These are phyloP conservation scores for Diploscapter pachys DNA, from an alignment of 1,140 invertebrate genomes.

Conservation along the genomic window DNA sequence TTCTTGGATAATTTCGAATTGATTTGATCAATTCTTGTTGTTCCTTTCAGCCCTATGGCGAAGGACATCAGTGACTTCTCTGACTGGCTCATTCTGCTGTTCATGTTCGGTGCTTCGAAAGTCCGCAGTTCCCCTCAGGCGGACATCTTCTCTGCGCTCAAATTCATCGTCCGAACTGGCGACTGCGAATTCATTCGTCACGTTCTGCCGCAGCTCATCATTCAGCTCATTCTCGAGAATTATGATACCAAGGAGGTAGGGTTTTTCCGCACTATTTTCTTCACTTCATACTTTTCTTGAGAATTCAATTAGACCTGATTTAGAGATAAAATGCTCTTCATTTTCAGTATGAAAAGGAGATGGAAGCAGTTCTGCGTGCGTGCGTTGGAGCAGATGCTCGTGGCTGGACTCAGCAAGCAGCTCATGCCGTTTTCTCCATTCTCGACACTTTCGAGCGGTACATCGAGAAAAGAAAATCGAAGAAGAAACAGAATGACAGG, in stretches of 20 bases:
- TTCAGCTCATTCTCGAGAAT: slow-evolving; percentile 24
- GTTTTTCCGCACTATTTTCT: neutral
- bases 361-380: slow-evolving; percentile 26
- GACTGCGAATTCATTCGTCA: slow-evolving; percentile 17
- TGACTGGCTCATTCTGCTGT: slow-evolving; percentile 17
- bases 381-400: slow-evolving; percentile 18
- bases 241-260: neutral
- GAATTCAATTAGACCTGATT: neutral
- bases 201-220: slow-evolving; percentile 24
- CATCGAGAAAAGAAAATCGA: neutral
- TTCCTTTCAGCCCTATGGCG: slow-evolving; percentile 4
- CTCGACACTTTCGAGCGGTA: slow-evolving; percentile 51
- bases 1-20: no score
- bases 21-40: neutral
- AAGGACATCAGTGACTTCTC: slow-evolving; percentile 7
- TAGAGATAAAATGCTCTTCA: no score
- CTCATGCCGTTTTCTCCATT: slow-evolving; percentile 40
- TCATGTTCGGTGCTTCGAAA: slow-evolving; percentile 13
- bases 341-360: slow-evolving; percentile 33
- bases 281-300: neutral
- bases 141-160: slow-evolving; percentile 16
- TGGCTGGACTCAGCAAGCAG: slow-evolving; percentile 30
- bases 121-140: neutral
- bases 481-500: neutral
- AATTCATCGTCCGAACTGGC: slow-evolving; percentile 26